Evolutionary conservation across 1,140 invertebrate species (phyloP).

Genomic region (Hesperophylax magnus): DNA sequence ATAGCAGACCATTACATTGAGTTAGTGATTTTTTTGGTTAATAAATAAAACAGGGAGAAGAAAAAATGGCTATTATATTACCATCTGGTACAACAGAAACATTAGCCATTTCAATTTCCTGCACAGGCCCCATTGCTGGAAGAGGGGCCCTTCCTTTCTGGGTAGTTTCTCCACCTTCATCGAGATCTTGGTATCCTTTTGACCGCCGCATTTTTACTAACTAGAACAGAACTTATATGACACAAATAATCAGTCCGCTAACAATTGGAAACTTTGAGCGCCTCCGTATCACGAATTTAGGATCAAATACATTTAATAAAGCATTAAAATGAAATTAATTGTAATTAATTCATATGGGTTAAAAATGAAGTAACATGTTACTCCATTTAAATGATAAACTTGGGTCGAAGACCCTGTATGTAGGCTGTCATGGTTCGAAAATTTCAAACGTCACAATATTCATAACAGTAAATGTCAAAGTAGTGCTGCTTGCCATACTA

Average conservation of each 20-base stretch:
- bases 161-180: conserved; percentile 61
- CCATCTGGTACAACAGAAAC: conserved; percentile 87
- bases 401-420: conserved; percentile 40
- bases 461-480: conserved; percentile 58
- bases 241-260: neutral
- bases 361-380: neutral
- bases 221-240: neutral
- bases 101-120: conserved; percentile 84
- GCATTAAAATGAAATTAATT: neutral
- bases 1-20: neutral
- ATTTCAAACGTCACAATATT: conserved; percentile 57
- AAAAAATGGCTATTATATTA: conserved; percentile 61
- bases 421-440: conserved; percentile 42
- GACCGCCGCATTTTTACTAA: conserved; percentile 62
- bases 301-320: neutral
- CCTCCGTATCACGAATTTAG: no score
- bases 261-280: neutral
- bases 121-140: conserved; percentile 64
- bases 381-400: conserved; percentile 9
- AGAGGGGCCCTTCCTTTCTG: conserved; percentile 57
- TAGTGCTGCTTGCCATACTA: conserved; percentile 39
- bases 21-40: neutral
- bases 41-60: neutral
- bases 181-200: conserved; percentile 69
- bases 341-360: neutral